Conservation (phyloP, 1,140 invertebrate genomes). For the Cyrtorhinus lividipennis region DNA sequence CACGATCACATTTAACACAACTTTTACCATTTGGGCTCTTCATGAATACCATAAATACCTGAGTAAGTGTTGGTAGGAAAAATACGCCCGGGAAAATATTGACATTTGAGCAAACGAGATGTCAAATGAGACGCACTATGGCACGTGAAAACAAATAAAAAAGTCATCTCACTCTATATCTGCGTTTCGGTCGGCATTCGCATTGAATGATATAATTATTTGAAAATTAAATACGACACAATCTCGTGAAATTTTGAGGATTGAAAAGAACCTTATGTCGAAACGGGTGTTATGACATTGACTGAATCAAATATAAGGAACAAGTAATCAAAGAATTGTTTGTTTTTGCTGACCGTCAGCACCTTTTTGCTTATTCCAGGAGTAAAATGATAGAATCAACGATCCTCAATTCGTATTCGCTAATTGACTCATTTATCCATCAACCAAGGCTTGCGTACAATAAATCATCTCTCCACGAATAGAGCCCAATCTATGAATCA, state of each 20-base stretch:
- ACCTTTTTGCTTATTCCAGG: not conserved
- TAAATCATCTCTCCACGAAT: not conserved
- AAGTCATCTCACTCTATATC: not conserved
- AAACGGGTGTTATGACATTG: not conserved
- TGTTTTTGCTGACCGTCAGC: not conserved
- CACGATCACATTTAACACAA: not conserved
- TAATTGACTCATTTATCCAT: too few species aligned
- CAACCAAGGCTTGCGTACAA: too few species aligned
- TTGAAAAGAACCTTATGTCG: not conserved
- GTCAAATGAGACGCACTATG: too few species aligned
- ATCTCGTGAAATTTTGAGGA: not conserved
- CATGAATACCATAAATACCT: not conserved
- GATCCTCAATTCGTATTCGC: too few species aligned
- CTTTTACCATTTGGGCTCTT: too few species aligned
- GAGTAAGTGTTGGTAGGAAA: not conserved
- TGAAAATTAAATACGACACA: not conserved
- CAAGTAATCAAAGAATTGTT: not conserved
- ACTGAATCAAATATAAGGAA: not conserved
- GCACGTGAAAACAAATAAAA: too few species aligned
- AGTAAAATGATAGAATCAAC: too few species aligned
- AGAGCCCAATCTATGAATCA: not conserved
- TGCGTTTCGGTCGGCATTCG: conserved; percentile 5
- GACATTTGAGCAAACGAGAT: not conserved
- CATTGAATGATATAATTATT: too few species aligned
- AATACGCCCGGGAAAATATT: not conserved